Base-by-base conservation (phyloP, 1,140 invertebrate genomes). In the Brachionus calyciflorus region DNA sequence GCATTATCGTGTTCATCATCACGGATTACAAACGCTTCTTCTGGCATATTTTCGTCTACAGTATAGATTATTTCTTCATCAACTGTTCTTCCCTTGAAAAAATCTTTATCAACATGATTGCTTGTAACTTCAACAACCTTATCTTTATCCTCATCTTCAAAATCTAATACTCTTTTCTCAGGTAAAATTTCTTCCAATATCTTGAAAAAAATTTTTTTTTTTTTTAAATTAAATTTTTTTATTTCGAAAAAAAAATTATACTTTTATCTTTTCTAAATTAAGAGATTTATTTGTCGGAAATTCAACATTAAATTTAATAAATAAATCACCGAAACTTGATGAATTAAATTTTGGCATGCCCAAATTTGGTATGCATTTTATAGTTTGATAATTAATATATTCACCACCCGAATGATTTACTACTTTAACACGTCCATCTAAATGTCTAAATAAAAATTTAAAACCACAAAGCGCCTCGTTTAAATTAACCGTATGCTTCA, bases 21-120 rank as follows among this genome's bases (percentile, higher is more conserved):
- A n/a, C n/a, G 33, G 14, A 60, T 60, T n/a, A 60, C 19, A 60
- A 60, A 60, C n/a, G 55, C 55, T 37, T 60, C 55, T 60, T 60
- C 55, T 5, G 55, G 55, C 17, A 60, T 33, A 60, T 60, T 60
- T 60, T 60, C 55, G 37, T 60, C 55, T 1, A 60, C 28, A 3
- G 55, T 30, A 60, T 60, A 60, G 33, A 7, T 60, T 1, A 37
- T 60, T 37, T 60, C 55, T 10, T 60, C 55, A 14, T 60, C 55
- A 3, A 30, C n/a, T 37, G 33, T 30, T 4, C 37, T 33, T 7
- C 37, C 28, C 9, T 37, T 37, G 37, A 60, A 60, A 60, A 60
- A 60, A 28, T 37, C 19, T 60, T 60, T 60, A 19, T 60, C 55
- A 7, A 60, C 55, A 60, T 60, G 55, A 12, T 60, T 5, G n/a